Percentiles rank a stretch among this genome's conserved stretches.
Conservation (phyloP, 2,888 invertebrate species). For the Acronicta alni region DNA sequence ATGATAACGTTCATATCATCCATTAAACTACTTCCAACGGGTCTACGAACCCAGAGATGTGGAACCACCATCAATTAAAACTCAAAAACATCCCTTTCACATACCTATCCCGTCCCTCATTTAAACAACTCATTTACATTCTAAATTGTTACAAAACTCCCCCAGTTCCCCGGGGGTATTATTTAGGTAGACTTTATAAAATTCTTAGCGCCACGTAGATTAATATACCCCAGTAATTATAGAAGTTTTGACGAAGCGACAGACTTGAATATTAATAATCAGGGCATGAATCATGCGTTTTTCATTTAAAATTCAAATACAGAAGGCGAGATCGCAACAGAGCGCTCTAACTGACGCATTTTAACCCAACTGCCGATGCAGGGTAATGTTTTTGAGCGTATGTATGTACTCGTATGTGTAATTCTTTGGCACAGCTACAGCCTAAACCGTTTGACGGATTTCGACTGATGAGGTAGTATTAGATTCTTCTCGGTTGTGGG, state of each 20-base stretch:
- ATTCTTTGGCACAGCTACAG: no score
- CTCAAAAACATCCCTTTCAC: slow-evolving; percentile 25
- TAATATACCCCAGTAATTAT: slow-evolving; percentile 59
- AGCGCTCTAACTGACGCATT: no score
- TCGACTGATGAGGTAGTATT: no score
- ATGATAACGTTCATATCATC: not conserved
- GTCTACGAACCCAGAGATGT: not conserved
- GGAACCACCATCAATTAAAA: slow-evolving; percentile 17
- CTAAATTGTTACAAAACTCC: slow-evolving; percentile 52
- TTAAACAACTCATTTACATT: slow-evolving; percentile 52
- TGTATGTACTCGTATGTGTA: no score
- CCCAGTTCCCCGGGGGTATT: slow-evolving; percentile 33
- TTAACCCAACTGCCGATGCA: no score
- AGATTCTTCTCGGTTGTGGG: no score
- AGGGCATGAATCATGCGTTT: slow-evolving; percentile 54
- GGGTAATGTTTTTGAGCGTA: no score
- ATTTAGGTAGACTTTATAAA: slow-evolving; percentile 58
- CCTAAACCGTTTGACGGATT: no score
- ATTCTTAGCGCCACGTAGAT: slow-evolving; percentile 52
- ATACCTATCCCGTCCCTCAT: slow-evolving; percentile 21
- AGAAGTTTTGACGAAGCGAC: slow-evolving; percentile 54
- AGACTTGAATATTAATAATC: slow-evolving; percentile 60
- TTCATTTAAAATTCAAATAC: not conserved
- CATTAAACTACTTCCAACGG: not conserved
- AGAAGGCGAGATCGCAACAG: slow-evolving; percentile 22